Evolutionary conservation across 2,113 vertebrate genomes (phyloP).

Genomic region (Odontesthes bonariensis): DNA sequence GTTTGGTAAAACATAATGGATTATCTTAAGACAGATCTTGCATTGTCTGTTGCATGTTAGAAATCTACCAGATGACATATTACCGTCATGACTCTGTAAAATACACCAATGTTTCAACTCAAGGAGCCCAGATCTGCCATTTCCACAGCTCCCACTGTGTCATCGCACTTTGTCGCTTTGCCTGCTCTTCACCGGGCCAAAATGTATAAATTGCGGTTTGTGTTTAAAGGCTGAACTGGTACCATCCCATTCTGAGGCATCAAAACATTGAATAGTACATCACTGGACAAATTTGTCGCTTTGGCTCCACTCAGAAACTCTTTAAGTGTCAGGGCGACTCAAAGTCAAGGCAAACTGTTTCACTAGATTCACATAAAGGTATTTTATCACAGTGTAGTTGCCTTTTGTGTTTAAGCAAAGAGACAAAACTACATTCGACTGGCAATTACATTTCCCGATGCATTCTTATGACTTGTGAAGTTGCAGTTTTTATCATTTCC

Average conservation of each 20-base stretch:
- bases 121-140: background rate
- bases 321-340: background rate
- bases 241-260: constrained; percentile 5
- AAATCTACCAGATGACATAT: too few relatives aligned
- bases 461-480: background rate
- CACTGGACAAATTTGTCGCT: constrained; percentile 1
- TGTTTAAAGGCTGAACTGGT: constrained; percentile 16
- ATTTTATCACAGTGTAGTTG: background rate
- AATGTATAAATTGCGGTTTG: background rate
- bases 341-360: constrained; percentile 8
- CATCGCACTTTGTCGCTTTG: background rate
- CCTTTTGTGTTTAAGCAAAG: too few relatives aligned
- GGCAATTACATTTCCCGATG: background rate
- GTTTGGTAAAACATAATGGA: too few relatives aligned
- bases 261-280: background rate
- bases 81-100: too few relatives aligned
- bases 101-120: background rate
- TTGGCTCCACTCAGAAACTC: constrained; percentile 1
- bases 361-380: background rate
- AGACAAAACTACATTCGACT: too few relatives aligned
- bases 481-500: background rate
- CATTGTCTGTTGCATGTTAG: too few relatives aligned
- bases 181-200: background rate
- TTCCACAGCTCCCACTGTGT: background rate
- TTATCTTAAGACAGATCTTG: too few relatives aligned